Base-by-base conservation (phyloP, 2,888 invertebrate genomes). In the Philonicus albiceps region DNA sequence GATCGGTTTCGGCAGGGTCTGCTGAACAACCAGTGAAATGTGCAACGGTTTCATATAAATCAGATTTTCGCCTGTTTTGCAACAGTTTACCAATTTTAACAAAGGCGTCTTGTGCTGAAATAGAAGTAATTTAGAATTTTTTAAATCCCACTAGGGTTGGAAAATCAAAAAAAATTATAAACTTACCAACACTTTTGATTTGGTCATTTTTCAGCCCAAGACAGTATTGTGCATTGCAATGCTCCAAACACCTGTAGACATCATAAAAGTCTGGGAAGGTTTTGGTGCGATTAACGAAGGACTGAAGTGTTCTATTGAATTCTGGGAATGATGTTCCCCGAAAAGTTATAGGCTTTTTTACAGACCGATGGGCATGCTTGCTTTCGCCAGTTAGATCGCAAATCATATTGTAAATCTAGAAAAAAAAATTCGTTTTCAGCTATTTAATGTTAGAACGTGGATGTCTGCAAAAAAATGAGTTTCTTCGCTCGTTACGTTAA, bases 41-140 rank as follows among this genome's bases (percentile, higher is more conserved):
- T 13, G 93, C 93, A 3, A 94, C 94, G 88, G 94, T 91, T 89
- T 94, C 93, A 92, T 94, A 95, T 90, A 95, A 94, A 90, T 95
- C 95, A 88, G 94, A 93, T 89, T 94, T 94, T 75, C 96, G 93
- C 11, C 95, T 92, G 55, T 93, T 92, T 92, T 96, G 95, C 64
- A 96, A 91, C 89, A 94, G 93, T 88, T 93, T 94, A 0, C 96
- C 96, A 88, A 96, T 94, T 90, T 95, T 94, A 64, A 93, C 92
- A 89, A 96, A 96, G 27, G 95, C 93, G 89, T 95, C 94, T 88
- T 94, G 93, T 3, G 96, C 95, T 94, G 91, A 80, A 81, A 53
- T 85, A 34, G 43, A 8, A 19, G 37, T 19, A 8, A 27, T 73
- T n/a, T 73, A 31, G 2, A 22, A 73, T 37, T 2, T 11, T 37